Evolutionary conservation across 2,797 vertebrate species (phyloP).

Genomic region (Bradypodion ventrale): DNA sequence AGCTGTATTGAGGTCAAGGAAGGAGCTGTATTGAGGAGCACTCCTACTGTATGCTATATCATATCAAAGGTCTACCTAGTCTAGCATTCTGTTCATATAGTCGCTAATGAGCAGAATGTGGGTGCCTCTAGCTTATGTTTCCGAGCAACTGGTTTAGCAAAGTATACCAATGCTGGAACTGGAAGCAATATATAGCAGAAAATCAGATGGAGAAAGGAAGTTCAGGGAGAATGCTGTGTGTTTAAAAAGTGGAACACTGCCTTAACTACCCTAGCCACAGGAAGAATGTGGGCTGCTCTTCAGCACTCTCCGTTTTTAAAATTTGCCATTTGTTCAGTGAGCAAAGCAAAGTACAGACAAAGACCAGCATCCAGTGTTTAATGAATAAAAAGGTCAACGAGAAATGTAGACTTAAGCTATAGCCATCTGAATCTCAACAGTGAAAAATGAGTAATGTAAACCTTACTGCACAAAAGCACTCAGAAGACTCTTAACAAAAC

Average conservation of each 20-base stretch:
- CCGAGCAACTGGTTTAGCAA: neutral
- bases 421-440: slow-evolving; percentile 12
- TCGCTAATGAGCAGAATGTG: neutral
- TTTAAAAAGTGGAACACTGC: neutral
- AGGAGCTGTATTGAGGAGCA: neutral
- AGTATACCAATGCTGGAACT: neutral
- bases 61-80: neutral
- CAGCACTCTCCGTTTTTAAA: slow-evolving; percentile 22
- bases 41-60: neutral
- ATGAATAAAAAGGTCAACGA: neutral
- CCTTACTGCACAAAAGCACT: slow-evolving; percentile 23
- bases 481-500: slow-evolving; percentile 19
- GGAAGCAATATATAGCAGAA: neutral
- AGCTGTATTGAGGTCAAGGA: neutral
- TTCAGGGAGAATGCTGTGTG: neutral
- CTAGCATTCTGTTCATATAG: neutral
- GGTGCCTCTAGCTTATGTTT: neutral
- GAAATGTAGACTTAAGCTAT: slow-evolving; percentile 32
- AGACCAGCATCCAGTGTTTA: slow-evolving; percentile 28
- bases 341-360: slow-evolving; percentile 27
- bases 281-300: slow-evolving; percentile 31
- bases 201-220: neutral
- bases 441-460: slow-evolving; percentile 20
- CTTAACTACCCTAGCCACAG: too few species aligned
- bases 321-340: slow-evolving; percentile 37